A percentile compares a stretch with the other conserved stretches of the same genome.
These are phyloP conservation scores for Parapristionchus giblindavisi DNA, from an alignment of 2,888 invertebrate species.

Conservation along the genomic window DNA sequence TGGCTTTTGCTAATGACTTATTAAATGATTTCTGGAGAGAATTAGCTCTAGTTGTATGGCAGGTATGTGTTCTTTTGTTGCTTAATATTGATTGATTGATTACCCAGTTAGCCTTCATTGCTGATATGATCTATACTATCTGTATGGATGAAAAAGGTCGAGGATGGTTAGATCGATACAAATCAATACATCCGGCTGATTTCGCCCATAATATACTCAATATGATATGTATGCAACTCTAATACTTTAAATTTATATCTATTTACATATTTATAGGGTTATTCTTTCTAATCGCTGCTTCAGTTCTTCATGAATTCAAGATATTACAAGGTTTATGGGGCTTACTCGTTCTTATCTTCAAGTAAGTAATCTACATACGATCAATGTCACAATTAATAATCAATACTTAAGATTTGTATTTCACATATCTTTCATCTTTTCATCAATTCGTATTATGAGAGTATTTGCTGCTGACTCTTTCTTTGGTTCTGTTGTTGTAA, in stretches of 20 bases:
- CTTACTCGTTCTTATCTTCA: background rate
- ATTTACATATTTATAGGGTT: constrained; percentile 23
- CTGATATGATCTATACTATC: constrained; percentile 20
- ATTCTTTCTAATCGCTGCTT: background rate
- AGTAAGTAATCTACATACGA: background rate
- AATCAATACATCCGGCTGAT: constrained; percentile 25
- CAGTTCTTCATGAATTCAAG: constrained; percentile 25
- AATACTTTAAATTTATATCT: background rate
- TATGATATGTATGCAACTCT: background rate
- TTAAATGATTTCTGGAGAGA: constrained; percentile 5
- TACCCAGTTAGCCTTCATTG: constrained; percentile 1
- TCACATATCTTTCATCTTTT: constrained; percentile 51
- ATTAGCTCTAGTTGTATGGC: background rate
- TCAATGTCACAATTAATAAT: background rate
- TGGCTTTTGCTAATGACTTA: background rate
- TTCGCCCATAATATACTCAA: constrained; percentile 9
- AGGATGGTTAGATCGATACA: no score
- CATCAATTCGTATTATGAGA: constrained; percentile 49
- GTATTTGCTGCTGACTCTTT: constrained; percentile 53
- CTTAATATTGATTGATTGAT: background rate
- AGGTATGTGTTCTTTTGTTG: no score
- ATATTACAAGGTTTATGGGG: background rate
- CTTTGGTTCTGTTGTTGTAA: constrained; percentile 51
- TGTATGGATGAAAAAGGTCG: no score
- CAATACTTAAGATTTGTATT: constrained; percentile 4